Percentiles rank a stretch among this genome's conserved stretches.
phyloP scores from a whole-genome alignment of 2,888 invertebrate genomes.

The Caenorhabditis angaria region DNA sequence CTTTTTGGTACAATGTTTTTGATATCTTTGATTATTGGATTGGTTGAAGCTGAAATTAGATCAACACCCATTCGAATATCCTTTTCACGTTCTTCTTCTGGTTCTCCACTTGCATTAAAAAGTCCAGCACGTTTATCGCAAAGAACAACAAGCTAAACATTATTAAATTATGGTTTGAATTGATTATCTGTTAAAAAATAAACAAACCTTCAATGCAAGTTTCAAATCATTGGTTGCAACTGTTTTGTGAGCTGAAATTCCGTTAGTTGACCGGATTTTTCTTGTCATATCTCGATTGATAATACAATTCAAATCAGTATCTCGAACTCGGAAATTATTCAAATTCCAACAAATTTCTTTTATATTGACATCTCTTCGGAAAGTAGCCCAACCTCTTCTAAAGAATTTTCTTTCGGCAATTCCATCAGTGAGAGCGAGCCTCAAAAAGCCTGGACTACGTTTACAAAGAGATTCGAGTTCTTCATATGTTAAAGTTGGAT shows the following conservation, averaged over 20 bases:
- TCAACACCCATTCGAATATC: slow-evolving; percentile 55
- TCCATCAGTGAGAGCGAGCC: slow-evolving; percentile 96
- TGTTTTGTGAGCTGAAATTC: slow-evolving; percentile 86
- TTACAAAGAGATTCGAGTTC: slow-evolving; percentile 94
- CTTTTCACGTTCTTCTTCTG: slow-evolving; percentile 45
- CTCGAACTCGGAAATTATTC: slow-evolving; percentile 82
- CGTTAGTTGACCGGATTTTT: slow-evolving; percentile 89
- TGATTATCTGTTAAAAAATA: neutral
- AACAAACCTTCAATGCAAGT: slow-evolving; percentile 73
- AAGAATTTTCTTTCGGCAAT: slow-evolving; percentile 94
- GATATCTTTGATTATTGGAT: slow-evolving; percentile 33
- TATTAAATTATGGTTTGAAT: neutral
- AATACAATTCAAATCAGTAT: slow-evolving; percentile 91
- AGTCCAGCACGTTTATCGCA: slow-evolving; percentile 74
- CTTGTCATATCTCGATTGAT: slow-evolving; percentile 95
- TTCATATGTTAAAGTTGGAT: slow-evolving; percentile 92
- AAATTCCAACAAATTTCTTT: slow-evolving; percentile 99
- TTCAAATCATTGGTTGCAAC: slow-evolving; percentile 77
- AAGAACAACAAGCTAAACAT: slow-evolving; percentile 73
- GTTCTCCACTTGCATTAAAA: slow-evolving; percentile 69
- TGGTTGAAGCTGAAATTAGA: slow-evolving; percentile 37
- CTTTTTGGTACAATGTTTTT: slow-evolving; percentile 20
- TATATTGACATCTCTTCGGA: slow-evolving; percentile 90
- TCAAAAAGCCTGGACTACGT: slow-evolving; percentile 89
- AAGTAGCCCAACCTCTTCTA: slow-evolving; percentile 95